Base-by-base conservation (phyloP, 2,888 invertebrate species). In the Lydus trimaculatus region DNA sequence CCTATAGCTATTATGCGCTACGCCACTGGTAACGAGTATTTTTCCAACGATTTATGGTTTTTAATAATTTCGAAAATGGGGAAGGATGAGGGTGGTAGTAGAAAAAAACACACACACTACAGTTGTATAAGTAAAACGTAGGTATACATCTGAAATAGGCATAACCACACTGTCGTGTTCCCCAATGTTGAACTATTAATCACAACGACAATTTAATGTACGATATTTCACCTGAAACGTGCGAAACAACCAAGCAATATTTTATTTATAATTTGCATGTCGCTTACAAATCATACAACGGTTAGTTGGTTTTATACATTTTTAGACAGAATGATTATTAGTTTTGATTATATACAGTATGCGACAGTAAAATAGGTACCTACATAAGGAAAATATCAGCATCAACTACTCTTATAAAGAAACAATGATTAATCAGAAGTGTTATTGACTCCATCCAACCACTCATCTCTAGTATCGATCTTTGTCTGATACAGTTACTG, bases 291-390 rank as follows among this genome's bases (percentile, higher is more conserved):
- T 75, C 75, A 76, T 74, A 74, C 70, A 74, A 72, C 73, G 71
- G 75, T 78, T 76, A 75, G 73, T 74, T 73, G 74, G 72, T 72
- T 76, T 73, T 75, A 72, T 73, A 70, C 11, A 48, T 52, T 75
- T 77, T 75, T 77, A 74, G 73, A 77, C 75, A 73, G 74, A 75
- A 73, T 73, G 72, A 75, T 77, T 75, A 77, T 77, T 77, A 77
- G 71, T 72, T 48, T 39, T 3, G 7, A 4, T 28, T 28, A 28
- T 28, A 28, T 2, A 28, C 4, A 28, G 28, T 28, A 3, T 2
- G 28, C 4, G 28, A 4, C 28, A 28, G 28, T 28, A n/a, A n/a
- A n/a, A n/a, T n/a, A n/a, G n/a, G n/a, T n/a, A n/a, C n/a, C n/a
- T n/a, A n/a, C n/a, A n/a, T n/a, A n/a, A n/a, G n/a, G n/a, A n/a